These are phyloP conservation scores for Chaenodraco wilsoni DNA, from an alignment of 2,797 vertebrate species.

Conservation along the genomic window DNA sequence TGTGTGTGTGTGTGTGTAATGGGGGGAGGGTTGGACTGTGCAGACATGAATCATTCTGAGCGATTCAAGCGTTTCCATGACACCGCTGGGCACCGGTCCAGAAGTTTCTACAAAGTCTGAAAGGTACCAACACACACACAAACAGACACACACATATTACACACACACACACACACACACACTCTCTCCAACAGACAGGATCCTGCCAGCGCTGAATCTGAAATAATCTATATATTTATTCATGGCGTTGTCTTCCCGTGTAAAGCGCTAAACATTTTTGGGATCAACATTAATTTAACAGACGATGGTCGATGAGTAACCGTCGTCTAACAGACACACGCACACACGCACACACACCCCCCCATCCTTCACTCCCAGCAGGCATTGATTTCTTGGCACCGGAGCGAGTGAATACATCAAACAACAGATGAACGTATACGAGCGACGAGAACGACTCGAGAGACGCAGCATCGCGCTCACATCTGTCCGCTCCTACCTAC, in stretches of 20 bases:
- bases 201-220: constrained; percentile 44
- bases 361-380: constrained; percentile 63
- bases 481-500: constrained; percentile 63
- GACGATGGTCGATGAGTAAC: constrained; percentile 72
- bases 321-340: constrained; percentile 37
- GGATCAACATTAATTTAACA: constrained; percentile 75
- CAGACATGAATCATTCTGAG: constrained; percentile 96
- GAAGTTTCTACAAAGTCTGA: constrained; percentile 91
- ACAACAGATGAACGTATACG: constrained; percentile 77
- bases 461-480: constrained; percentile 65
- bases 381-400: constrained; percentile 73
- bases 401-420: constrained; percentile 73
- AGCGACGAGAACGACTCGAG: constrained; percentile 57
- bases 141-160: not conserved
- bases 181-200: not conserved
- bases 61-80: constrained; percentile 99
- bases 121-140: constrained; percentile 82
- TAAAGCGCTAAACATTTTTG: constrained; percentile 53
- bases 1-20: constrained; percentile 36
- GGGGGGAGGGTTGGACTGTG: constrained; percentile 75
- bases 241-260: constrained; percentile 53
- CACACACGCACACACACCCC: constrained; percentile 8
- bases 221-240: constrained; percentile 66
- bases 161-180: constrained; percentile 7
- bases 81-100: constrained; percentile 96